Conservation (phyloP, 2,797 vertebrate genomes). For the Halcyon smyrnensis region DNA sequence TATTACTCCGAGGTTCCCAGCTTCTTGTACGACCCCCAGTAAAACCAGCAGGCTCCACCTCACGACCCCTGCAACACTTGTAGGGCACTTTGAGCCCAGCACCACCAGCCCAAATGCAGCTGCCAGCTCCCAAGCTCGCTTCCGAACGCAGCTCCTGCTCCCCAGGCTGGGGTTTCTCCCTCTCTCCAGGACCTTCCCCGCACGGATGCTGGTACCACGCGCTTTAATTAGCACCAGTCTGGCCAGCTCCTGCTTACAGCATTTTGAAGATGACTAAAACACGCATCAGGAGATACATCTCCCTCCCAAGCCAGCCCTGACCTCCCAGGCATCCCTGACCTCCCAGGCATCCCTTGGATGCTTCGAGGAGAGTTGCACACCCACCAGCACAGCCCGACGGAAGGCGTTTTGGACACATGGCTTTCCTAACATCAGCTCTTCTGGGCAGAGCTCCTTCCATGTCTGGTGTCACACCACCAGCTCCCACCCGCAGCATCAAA, state of each 20-base stretch:
- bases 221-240: background rate
- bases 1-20: background rate
- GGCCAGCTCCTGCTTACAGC: background rate
- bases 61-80: background rate
- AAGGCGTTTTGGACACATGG: background rate
- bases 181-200: background rate
- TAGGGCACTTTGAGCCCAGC: background rate
- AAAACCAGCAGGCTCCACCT: background rate
- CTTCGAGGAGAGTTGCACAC: background rate
- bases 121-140: background rate
- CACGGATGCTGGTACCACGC: background rate
- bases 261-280: background rate
- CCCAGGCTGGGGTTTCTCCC: background rate
- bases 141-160: background rate
- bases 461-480: background rate
- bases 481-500: background rate
- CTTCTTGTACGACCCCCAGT: background rate
- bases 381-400: background rate
- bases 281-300: background rate
- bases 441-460: background rate
- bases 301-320: background rate
- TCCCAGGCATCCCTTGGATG: background rate
- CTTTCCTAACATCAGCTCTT: background rate
- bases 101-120: background rate
- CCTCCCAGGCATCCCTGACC: background rate